Evolutionary conservation across 2,888 invertebrate genomes (phyloP).

Genomic region (Nemurella pictetii): DNA sequence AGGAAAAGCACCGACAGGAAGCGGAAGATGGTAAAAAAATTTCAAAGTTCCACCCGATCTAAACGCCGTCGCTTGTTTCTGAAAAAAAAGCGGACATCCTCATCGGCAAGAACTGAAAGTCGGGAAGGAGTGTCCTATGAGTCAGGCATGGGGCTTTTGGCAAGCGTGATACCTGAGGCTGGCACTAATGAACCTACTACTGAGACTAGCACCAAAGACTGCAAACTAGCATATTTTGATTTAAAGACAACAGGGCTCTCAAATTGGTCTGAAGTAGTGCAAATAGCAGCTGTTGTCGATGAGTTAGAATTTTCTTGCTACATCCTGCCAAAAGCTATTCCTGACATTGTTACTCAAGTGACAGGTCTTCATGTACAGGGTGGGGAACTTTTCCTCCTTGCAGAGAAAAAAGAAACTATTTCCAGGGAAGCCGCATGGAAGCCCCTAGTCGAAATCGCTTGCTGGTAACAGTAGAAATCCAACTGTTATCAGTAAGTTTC

Average conservation of each 20-base stretch:
- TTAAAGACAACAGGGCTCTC: neutral
- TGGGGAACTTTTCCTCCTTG: constrained; percentile 1
- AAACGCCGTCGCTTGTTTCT: constrained; percentile 1
- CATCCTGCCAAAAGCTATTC: neutral
- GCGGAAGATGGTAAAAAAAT: neutral
- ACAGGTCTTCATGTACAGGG: neutral
- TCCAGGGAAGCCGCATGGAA: constrained; percentile 2
- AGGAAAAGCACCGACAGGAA: neutral
- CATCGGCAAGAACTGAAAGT: neutral
- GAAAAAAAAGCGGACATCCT: neutral
- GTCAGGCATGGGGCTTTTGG: neutral
- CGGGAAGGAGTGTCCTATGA: constrained; percentile 5
- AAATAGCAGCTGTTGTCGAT: constrained; percentile 6
- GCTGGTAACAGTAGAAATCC: too few relatives aligned
- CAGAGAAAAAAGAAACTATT: neutral
- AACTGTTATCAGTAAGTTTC: too few relatives aligned
- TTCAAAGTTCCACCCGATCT: neutral
- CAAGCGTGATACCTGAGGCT: neutral
- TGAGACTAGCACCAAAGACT: neutral
- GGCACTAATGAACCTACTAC: neutral
- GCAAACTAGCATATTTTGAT: constrained; percentile 6
- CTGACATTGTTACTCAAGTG: constrained; percentile 7
- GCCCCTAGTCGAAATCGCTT: too few relatives aligned
- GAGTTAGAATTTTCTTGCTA: neutral
- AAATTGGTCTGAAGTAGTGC: neutral